phyloP scores from a whole-genome alignment of 1,140 invertebrate genomes.

The Heliconius hewitsoni region DNA sequence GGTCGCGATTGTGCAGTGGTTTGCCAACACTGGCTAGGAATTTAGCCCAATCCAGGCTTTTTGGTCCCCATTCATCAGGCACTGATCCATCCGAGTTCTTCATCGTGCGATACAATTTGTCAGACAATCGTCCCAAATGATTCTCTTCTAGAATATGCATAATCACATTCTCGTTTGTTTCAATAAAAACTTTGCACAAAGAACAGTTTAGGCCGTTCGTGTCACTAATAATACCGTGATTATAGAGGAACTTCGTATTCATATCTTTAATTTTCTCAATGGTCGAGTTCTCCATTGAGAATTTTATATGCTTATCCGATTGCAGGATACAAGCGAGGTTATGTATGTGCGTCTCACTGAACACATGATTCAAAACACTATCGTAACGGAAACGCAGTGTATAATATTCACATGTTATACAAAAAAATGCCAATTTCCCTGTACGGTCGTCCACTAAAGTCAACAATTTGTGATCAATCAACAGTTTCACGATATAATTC shows the following conservation, averaged over 20 bases:
- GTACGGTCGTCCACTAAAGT: conserved; percentile 72
- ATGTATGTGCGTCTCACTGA: conserved; percentile 69
- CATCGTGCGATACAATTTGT: conserved; percentile 65
- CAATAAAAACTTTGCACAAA: conserved; percentile 59
- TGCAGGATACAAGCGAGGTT: conserved; percentile 69
- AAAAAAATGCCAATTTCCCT: conserved; percentile 74
- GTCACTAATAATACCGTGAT: conserved; percentile 52
- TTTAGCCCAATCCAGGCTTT: conserved; percentile 70
- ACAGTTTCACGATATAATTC: conserved; percentile 59
- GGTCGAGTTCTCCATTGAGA: conserved; percentile 48
- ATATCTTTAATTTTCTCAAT: conserved; percentile 66
- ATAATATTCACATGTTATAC: conserved; percentile 74
- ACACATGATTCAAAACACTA: conserved; percentile 72
- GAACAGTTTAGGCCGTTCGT: conserved; percentile 50
- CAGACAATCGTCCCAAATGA: conserved; percentile 65
- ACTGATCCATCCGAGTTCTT: conserved; percentile 58
- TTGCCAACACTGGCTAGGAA: conserved; percentile 69
- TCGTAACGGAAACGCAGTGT: conserved; percentile 73
- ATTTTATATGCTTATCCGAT: conserved; percentile 65
- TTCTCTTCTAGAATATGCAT: conserved; percentile 72
- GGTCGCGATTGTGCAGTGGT: conserved; percentile 61
- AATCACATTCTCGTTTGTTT: conserved; percentile 55
- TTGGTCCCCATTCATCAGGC: conserved; percentile 74
- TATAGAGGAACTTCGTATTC: conserved; percentile 65
- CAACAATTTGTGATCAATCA: conserved; percentile 68